Evolutionary conservation across 2,888 invertebrate species (phyloP), one percentile per base, ranked within the genome.

Genomic region (Leucania comma): DNA sequence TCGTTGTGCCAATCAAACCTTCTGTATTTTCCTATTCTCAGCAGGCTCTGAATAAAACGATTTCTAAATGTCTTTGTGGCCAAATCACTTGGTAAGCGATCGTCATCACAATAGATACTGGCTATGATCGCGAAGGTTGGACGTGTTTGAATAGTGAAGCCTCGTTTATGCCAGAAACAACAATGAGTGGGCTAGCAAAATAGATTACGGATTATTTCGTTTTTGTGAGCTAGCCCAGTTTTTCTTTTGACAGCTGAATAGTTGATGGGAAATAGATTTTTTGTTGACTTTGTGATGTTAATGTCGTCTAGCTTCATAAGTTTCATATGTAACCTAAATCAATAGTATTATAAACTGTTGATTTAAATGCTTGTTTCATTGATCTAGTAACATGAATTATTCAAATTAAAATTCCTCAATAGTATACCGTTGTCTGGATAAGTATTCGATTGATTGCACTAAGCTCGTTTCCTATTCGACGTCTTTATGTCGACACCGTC

Each of bases 71-170:
- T 51, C 69, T 75, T 80, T 79, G 67, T 79, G 53, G 56, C 38
- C 3, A 60, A 80, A 70, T 68, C 80, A 68, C 58, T 82, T 42
- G 20, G 57, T 70, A 68, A 69, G 57, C 59, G 29, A 29, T 56
- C 57, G n/a, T 46, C 60, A 65, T 66, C 59, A 60, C 64, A 53
- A 57, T 70, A 59, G 69, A 68, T 65, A 38, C 58, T 42, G 42
- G 42, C 17, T 58, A 57, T 20, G 57, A 58, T 65, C 14, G 26
- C 12, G 20, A 67, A 66, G 51, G 42, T 57, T n/a, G 22, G 35
- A 53, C 54, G 58, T 75, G 42, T 67, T 70, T 73, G 70, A 67
- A 68, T 22, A 48, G 50, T 42, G 6, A 35, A 51, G n/a, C 17
- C 42, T 29, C 29, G 46, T 14, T 54, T 38, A 38, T 50, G 32